Conservation (phyloP, 2,888 invertebrate genomes). For the Standfussiana lucernea region DNA sequence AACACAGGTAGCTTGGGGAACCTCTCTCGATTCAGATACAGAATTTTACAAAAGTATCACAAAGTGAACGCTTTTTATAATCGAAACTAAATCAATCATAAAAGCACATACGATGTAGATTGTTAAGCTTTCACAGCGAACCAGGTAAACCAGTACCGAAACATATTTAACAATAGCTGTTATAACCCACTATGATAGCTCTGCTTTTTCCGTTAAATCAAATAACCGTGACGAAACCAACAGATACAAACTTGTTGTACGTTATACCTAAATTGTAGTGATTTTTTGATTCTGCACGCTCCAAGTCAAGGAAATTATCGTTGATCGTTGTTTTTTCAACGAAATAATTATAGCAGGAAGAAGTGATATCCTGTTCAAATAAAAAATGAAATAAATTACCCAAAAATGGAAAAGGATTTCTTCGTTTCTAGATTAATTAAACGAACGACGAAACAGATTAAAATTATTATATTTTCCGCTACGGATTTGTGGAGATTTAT, state of each 20-base stretch:
- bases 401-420: slow-evolving; percentile 15
- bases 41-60: neutral
- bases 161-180: slow-evolving; percentile 39
- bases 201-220: slow-evolving; percentile 46
- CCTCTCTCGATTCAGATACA: too few species aligned
- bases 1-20: neutral
- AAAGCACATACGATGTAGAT: neutral
- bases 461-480: slow-evolving; percentile 24
- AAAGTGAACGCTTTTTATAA: neutral
- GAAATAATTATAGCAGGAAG: slow-evolving; percentile 41
- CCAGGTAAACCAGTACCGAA: slow-evolving; percentile 36
- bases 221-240: slow-evolving; percentile 58
- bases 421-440: slow-evolving; percentile 25
- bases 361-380: slow-evolving; percentile 53
- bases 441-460: slow-evolving; percentile 11
- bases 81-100: neutral
- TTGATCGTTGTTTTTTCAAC: slow-evolving; percentile 34
- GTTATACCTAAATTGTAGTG: slow-evolving; percentile 65
- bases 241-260: slow-evolving; percentile 46
- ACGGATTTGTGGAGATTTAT: slow-evolving; percentile 5
- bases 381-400: slow-evolving; percentile 26
- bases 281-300: slow-evolving; percentile 67
- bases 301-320: slow-evolving; percentile 49
- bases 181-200: slow-evolving; percentile 44
- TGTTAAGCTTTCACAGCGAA: slow-evolving; percentile 19